phyloP scores from a whole-genome alignment of 2,888 invertebrate genomes.

The Cloeon dipterum region DNA sequence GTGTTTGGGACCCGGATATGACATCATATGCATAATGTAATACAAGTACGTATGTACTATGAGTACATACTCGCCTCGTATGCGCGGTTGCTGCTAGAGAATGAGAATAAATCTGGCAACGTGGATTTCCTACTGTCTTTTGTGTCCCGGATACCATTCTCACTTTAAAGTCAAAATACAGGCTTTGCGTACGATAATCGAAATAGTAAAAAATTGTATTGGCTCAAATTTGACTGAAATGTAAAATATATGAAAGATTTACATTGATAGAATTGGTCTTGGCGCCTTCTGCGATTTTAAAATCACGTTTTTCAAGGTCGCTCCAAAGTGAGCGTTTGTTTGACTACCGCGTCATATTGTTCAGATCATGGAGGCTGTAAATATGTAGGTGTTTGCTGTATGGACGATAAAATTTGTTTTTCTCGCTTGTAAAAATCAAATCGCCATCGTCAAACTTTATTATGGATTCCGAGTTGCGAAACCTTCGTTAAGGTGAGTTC shows the following conservation, averaged over 20 bases:
- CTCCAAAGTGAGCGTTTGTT: constrained; percentile 6
- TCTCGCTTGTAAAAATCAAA: no score
- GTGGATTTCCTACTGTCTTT: constrained; percentile 7
- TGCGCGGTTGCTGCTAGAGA: no score
- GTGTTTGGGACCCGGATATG: no score
- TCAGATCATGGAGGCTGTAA: constrained; percentile 14
- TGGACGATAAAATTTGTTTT: no score
- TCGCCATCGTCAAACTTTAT: no score
- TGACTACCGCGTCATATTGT: constrained; percentile 35
- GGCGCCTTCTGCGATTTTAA: no score
- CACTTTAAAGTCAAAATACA: constrained; percentile 7
- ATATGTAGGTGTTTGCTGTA: no score
- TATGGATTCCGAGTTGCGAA: no score
- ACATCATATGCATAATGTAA: no score
- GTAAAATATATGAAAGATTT: background rate
- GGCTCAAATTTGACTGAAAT: background rate
- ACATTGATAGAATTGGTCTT: background rate
- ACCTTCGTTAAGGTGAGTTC: no score
- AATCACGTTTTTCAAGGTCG: background rate
- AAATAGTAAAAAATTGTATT: background rate
- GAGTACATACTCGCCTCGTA: no score
- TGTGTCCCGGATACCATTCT: constrained; percentile 9
- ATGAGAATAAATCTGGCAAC: constrained; percentile 9
- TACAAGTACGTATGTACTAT: no score
- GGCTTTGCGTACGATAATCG: background rate